Evolutionary conservation across 2,888 invertebrate species (phyloP), one percentile per base, ranked within the genome.

Genomic region (Suillia variegata): DNA sequence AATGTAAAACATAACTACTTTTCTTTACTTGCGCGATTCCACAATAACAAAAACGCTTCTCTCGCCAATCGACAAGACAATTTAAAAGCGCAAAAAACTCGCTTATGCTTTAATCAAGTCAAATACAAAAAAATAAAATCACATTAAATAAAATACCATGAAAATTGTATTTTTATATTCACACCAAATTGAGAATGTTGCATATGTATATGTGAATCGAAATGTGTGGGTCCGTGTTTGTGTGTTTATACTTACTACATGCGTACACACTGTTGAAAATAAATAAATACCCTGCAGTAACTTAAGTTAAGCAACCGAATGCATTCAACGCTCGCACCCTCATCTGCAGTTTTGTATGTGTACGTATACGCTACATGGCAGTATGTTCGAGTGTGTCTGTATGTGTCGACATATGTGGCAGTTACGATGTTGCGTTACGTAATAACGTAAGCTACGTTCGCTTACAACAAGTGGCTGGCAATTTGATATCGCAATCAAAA

Each of bases 401-500:
- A 4, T 8, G 13, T 38, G 38, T 4, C 38, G n/a, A n/a, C 38
- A 13, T 4, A 13, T n/a, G 6, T 4, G n/a, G 38, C 13, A 38
- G n/a, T 38, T 38, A 38, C n/a, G 6, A n/a, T n/a, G 38, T 38
- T 38, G n/a, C n/a, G 4, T 38, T 38, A 38, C 38, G 38, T 38
- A 8, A 31, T 12, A n/a, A n/a, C n/a, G n/a, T n/a, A 5, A 5
- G 6, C 26, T 26, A 26, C 26, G n/a, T 10, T 26, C 45, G 18
- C 13, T 3, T 47, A 48, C 67, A 76, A 70, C 76, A 77, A 77
- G 77, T 75, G 75, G 70, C 74, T 75, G 75, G 70, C 74, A 73
- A 71, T 76, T 75, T 73, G 71, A 76, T 75, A 69, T 71, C 64
- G 71, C 77, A 70, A 77, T 78, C 72, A 75, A 75, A 75, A 67